A percentile compares a stretch with the other conserved stretches of the same genome.
phyloP scores from a whole-genome alignment of 2,113 vertebrate species.

The Halichoerus grypus region DNA sequence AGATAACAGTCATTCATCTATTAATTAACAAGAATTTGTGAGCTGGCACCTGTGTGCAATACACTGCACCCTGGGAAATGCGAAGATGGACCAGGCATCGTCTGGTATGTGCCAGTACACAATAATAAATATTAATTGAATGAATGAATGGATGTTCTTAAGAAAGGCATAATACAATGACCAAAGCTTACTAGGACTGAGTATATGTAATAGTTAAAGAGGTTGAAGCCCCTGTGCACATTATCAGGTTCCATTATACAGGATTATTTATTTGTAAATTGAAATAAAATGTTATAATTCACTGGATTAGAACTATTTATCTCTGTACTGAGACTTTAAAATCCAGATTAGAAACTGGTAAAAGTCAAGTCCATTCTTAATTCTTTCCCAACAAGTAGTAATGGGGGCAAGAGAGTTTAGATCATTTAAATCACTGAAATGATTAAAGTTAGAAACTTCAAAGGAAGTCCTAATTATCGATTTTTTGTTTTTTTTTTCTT shows the following conservation, averaged over 20 bases:
- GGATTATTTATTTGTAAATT: not conserved
- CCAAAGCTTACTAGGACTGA: not conserved
- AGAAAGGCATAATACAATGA: not conserved
- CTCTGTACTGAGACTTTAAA: not conserved
- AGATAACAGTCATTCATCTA: not conserved
- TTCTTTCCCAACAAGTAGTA: not conserved
- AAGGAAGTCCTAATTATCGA: not conserved
- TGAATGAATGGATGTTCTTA: not conserved
- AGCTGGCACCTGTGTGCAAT: not conserved
- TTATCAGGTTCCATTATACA: not conserved
- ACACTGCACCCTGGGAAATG: not conserved
- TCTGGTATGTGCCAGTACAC: not conserved
- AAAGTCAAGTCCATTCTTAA: conserved; percentile 47
- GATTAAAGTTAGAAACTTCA: not conserved
- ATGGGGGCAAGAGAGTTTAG: not conserved
- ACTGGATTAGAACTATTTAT: not conserved
- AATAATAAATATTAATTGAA: not conserved
- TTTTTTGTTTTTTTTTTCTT: not conserved
- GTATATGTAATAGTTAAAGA: not conserved
- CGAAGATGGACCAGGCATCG: not conserved
- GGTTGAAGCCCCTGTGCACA: not conserved
- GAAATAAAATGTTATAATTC: conserved; percentile 30
- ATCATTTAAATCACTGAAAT: not conserved
- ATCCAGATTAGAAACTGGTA: not conserved
- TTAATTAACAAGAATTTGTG: conserved; percentile 5